A percentile compares a stretch with the other conserved stretches of the same genome.
These are phyloP conservation scores for Habropoda laboriosa DNA, from an alignment of 1,140 invertebrate genomes.

Conservation along the genomic window DNA sequence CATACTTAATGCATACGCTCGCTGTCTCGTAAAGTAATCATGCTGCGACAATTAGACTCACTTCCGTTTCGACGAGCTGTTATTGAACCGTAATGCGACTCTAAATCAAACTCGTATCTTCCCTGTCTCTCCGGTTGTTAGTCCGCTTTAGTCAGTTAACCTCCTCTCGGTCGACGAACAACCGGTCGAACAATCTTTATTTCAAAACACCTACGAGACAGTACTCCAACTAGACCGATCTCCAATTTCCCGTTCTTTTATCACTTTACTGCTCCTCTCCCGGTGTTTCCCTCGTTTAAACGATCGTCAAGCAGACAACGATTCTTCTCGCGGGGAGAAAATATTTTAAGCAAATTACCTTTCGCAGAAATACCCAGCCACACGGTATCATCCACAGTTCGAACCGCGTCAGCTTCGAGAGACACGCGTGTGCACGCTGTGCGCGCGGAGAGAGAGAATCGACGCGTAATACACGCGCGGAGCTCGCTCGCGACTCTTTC, in stretches of 20 bases:
- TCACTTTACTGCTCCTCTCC: not conserved
- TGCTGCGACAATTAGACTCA: not conserved
- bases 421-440: not conserved
- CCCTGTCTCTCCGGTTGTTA: not conserved
- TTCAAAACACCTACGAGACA: too few species aligned
- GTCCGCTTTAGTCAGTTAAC: not conserved
- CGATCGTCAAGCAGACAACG: not conserved
- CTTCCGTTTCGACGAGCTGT: not conserved
- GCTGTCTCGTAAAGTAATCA: not conserved
- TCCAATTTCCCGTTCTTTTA: not conserved
- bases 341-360: conserved; percentile 23
- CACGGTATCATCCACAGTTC: not conserved
- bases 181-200: not conserved
- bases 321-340: too few species aligned
- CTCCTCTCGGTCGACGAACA: not conserved
- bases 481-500: not conserved
- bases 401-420: too few species aligned
- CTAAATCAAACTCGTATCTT: not conserved
- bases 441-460: not conserved
- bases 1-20: not conserved
- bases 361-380: conserved; percentile 24
- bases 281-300: not conserved
- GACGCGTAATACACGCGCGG: too few species aligned
- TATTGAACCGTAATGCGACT: not conserved
- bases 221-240: not conserved